These are phyloP conservation scores for Theodoxus fluviatilis DNA, from an alignment of 2,888 invertebrate species.

Conservation along the genomic window DNA sequence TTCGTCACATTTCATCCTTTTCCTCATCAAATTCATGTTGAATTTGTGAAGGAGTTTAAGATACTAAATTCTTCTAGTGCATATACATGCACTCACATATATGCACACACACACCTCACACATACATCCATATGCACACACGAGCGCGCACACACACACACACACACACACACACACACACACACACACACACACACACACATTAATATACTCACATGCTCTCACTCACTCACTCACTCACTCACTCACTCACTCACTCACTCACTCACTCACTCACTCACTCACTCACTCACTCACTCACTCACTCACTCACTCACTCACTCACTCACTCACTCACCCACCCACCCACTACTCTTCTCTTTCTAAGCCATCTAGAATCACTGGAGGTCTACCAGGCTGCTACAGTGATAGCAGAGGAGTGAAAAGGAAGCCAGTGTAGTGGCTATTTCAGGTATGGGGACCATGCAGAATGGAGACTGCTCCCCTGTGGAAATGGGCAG, in stretches of 20 bases:
- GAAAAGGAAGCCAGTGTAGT: too few relatives aligned
- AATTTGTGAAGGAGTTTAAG: too few relatives aligned
- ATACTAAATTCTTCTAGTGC: too few relatives aligned
- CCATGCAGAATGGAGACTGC: not conserved
- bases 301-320: constrained; percentile 22
- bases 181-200: not conserved
- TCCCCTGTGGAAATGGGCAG: too few relatives aligned
- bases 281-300: not conserved
- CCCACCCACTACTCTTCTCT: not conserved
- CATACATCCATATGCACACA: not conserved
- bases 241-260: constrained; percentile 9
- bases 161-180: constrained; percentile 17
- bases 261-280: constrained; percentile 15
- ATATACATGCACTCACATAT: too few relatives aligned
- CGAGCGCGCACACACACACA: not conserved
- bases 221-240: constrained; percentile 10
- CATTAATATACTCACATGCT: not conserved
- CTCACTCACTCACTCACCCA: not conserved
- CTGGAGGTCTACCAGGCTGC: too few relatives aligned
- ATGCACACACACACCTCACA: too few relatives aligned
- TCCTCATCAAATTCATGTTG: too few relatives aligned
- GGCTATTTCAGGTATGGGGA: not conserved
- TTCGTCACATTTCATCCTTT: too few relatives aligned
- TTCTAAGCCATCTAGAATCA: too few relatives aligned
- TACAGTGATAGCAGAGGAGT: too few relatives aligned